Evolutionary conservation across 2,797 vertebrate genomes (phyloP), one percentile per base, ranked within the genome.

Genomic region (Anomalospiza imberbis): DNA sequence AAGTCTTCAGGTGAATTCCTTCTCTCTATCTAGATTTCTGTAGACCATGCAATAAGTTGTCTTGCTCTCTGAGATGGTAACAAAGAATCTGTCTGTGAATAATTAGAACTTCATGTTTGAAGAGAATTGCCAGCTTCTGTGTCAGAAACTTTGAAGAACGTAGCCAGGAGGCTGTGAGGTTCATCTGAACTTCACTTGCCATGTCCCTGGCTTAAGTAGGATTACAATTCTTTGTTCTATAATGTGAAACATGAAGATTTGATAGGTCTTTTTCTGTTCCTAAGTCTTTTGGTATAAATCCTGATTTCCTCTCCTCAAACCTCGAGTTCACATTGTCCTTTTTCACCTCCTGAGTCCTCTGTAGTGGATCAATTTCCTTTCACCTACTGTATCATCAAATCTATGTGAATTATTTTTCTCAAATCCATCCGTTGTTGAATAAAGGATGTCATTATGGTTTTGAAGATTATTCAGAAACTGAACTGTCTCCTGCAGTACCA

Each of bases 61-160:
- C 65, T 91, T 86, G 26, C 22, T 90, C 21, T 87, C 70, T 55
- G 28, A 87, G 63, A 50, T 2, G 4, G 25, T 76, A 88, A 73
- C 55, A 76, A 71, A 67, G 26, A 67, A 20, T 32, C 36, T 57
- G 26, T 54, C 74, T 84, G 4, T 95, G 84, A 88, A 84, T 73
- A 90, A 95, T 86, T 70, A 73, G 66, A 81, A 81, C 53, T 85
- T 92, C 36, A 61, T 47, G 55, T 92, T 95, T 79, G 60, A 84
- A 87, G 76, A 44, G 51, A 91, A 63, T 68, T 91, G 73, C 42
- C 78, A 89, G 57, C 14, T 67, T 76, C 38, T 82, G 25, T 83
- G 73, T 71, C n/a, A 85, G 83, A 74, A 94, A 26, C 67, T 79
- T 94, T 31, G 76, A 94, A 60, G 54, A 72, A 29, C 1, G 0